Evolutionary conservation across 2,797 vertebrate genomes (phyloP).

Genomic region (Rhabdophis nuchalis): DNA sequence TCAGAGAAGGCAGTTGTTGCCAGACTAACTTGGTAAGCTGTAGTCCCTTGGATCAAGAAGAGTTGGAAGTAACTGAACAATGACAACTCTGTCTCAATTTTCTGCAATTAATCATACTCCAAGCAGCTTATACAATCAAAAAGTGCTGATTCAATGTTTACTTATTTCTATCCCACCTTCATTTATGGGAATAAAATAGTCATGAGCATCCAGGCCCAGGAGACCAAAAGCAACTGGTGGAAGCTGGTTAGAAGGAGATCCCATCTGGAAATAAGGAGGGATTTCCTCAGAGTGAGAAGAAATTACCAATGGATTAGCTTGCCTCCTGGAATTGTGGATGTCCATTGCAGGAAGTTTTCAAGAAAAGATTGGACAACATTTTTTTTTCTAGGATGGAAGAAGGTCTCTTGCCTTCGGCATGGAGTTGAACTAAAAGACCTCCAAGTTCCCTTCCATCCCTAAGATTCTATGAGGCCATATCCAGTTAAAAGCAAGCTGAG

Average conservation of each 20-base stretch:
- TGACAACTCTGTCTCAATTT: not conserved
- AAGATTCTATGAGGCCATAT: not conserved
- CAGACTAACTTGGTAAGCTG: not conserved
- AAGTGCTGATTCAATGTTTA: not conserved
- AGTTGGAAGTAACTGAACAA: not conserved
- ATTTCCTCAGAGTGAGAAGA: not conserved
- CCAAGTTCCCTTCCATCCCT: not conserved
- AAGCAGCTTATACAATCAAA: not conserved
- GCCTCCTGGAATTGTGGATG: not conserved
- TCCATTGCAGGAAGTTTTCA: not conserved
- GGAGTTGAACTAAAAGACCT: too few relatives aligned
- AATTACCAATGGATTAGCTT: not conserved
- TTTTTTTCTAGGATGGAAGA: not conserved
- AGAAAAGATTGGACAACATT: not conserved
- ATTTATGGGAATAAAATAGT: not conserved
- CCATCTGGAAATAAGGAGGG: not conserved
- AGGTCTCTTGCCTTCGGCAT: too few relatives aligned
- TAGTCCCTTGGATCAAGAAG: not conserved
- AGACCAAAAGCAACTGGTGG: not conserved
- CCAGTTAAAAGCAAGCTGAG: not conserved
- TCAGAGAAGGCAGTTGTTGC: not conserved
- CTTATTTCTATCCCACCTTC: not conserved
- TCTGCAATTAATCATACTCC: not conserved
- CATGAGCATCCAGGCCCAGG: not conserved
- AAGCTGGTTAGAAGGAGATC: not conserved